Evolutionary conservation across 1,140 invertebrate genomes (phyloP).

Genomic region (Cepaea nemoralis): DNA sequence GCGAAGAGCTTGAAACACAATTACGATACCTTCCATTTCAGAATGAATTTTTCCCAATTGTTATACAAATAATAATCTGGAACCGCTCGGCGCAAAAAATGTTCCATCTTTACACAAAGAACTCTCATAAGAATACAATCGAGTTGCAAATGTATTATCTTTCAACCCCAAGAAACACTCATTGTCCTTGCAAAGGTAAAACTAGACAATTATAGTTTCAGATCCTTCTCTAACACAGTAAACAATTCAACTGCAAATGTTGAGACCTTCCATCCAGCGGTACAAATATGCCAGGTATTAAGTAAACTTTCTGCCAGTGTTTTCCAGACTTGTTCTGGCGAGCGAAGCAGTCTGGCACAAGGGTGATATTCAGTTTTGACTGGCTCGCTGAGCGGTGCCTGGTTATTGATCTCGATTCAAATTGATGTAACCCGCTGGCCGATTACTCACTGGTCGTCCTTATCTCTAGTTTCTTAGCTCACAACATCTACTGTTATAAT

Average conservation of each 20-base stretch:
- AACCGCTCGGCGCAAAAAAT: background rate
- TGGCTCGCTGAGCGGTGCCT: background rate
- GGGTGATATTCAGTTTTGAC: background rate
- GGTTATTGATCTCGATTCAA: background rate
- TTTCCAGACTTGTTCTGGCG: background rate
- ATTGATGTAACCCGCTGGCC: background rate
- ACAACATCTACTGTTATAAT: too few relatives aligned
- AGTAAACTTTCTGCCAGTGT: background rate
- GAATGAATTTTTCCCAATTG: background rate
- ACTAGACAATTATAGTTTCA: too few relatives aligned
- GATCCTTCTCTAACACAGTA: too few relatives aligned
- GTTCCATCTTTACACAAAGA: background rate
- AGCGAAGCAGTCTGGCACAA: conserved; percentile 15
- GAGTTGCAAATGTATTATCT: too few relatives aligned
- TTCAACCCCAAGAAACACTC: too few relatives aligned
- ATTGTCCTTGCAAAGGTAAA: too few relatives aligned
- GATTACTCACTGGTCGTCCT: too few relatives aligned
- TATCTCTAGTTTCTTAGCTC: too few relatives aligned
- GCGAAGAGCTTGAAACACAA: background rate
- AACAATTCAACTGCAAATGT: too few relatives aligned
- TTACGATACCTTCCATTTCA: background rate
- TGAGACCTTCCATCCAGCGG: background rate
- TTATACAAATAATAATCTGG: background rate
- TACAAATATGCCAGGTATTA: background rate
- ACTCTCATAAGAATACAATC: background rate